These are phyloP conservation scores for Conopomorpha cramerella DNA, from an alignment of 1,140 invertebrate species.

Conservation along the genomic window DNA sequence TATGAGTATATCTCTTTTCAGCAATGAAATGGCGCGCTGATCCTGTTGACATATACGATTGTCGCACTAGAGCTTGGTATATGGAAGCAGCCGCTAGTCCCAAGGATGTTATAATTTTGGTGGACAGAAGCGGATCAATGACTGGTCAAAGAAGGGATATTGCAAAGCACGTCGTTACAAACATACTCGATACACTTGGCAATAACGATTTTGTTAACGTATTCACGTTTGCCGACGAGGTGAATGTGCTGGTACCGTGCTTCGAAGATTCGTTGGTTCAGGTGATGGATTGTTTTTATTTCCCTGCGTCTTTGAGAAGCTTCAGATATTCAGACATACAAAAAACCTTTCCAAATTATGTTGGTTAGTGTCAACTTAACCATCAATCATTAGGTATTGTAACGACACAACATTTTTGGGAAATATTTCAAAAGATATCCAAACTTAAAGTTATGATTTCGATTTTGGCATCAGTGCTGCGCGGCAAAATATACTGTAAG, in stretches of 20 bases:
- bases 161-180: constrained; percentile 90
- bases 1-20: no score
- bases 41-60: constrained; percentile 86
- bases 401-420: no score
- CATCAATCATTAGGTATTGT: no score
- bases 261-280: constrained; percentile 85
- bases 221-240: constrained; percentile 81
- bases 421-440: no score
- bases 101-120: constrained; percentile 94
- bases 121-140: constrained; percentile 97
- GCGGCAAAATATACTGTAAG: no score
- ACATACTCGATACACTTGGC: constrained; percentile 95
- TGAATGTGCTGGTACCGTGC: constrained; percentile 82
- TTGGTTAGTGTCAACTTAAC: no score
- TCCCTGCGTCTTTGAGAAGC: no score
- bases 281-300: no score
- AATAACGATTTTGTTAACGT: constrained; percentile 99
- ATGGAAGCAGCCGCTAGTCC: constrained; percentile 96
- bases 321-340: no score
- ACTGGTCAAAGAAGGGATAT: constrained; percentile 93
- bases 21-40: constrained; percentile 74
- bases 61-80: constrained; percentile 89
- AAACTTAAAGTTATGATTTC: no score
- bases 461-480: no score
- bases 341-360: no score